Evolutionary conservation across 37 sponge, comb jelly and placozoan genomes (phyloP), one percentile per base, ranked within the genome.

Genomic region (Oopsacas minuta): DNA sequence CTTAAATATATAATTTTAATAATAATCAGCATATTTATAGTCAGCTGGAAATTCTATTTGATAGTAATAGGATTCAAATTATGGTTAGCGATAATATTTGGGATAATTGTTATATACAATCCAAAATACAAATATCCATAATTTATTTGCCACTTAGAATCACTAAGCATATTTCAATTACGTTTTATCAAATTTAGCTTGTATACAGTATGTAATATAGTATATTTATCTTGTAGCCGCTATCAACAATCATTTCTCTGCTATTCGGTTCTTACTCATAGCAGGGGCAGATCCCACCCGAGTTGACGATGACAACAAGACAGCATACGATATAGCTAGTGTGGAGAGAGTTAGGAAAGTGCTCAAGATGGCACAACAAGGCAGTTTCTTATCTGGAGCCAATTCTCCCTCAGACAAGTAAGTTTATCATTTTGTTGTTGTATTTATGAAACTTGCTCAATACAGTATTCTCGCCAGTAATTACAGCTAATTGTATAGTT

Each of bases 221-320:
- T n/a, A n/a, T n/a, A n/a, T n/a, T n/a, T n/a, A 89, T 0, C 94
- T 91, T 69, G 91, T 90, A 36, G 94, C 94, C 3, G 94, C 88
- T 0, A 88, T 90, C 39, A 83, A 84, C 46, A 88, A 91, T 37
- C 89, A 86, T 36, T 39, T 81, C 0, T 90, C 87, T 39, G 85
- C 90, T 37, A 91, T 94, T 0, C 85, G 85, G 23, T 94, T 88
- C 46, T 86, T 94, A 17, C 87, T 94, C 3, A 22, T 53, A 7
- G 86, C 87, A 0, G 91, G 91, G 1, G 88, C 94, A 1, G 86
- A 94, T 38, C 86, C 90, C 0, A 52, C 25, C n/a, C 37, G 87
- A 1, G 88, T 87, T 52, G 91, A 86, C 37, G 89, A 90, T 39
- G 86, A 85, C 34, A 85, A 53, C 0, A 85, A 94, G 36, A 94